Evolutionary conservation across 2,888 invertebrate species (phyloP).

Genomic region (Nemotelus nigrinus): DNA sequence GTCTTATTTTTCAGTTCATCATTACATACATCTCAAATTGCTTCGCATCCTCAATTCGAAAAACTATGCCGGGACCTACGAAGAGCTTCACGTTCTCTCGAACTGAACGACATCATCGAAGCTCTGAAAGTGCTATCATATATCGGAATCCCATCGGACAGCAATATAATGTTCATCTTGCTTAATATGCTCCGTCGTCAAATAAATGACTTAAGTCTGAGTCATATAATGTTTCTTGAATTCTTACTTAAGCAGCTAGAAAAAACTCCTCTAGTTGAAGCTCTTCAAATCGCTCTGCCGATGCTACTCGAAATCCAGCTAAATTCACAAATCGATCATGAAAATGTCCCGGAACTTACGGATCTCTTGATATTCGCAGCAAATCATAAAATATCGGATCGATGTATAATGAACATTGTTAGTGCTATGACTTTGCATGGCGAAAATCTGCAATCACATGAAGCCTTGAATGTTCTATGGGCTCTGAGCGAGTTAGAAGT

Average conservation of each 20-base stretch:
- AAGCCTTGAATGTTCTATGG: conserved; percentile 69
- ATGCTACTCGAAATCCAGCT: conserved; percentile 74
- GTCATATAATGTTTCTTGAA: conserved; percentile 72
- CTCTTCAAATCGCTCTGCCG: conserved; percentile 73
- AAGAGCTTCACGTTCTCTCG: conserved; percentile 67
- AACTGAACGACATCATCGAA: conserved; percentile 68
- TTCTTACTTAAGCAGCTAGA: conserved; percentile 68
- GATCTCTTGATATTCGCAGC: conserved; percentile 69
- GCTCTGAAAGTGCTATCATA: conserved; percentile 70
- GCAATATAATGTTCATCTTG: conserved; percentile 71
- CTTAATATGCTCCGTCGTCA: conserved; percentile 72
- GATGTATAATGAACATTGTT: conserved; percentile 68
- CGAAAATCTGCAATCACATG: conserved; percentile 64
- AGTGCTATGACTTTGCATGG: conserved; percentile 66
- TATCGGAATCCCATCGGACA: conserved; percentile 69
- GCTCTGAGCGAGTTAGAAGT: conserved; percentile 68
- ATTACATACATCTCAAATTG: conserved; percentile 64
- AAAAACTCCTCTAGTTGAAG: conserved; percentile 70
- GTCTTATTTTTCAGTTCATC: conserved; percentile 57
- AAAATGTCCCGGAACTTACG: conserved; percentile 66
- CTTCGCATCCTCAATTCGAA: conserved; percentile 69
- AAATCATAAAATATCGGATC: conserved; percentile 66
- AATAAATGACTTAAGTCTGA: conserved; percentile 70
- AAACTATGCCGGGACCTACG: conserved; percentile 70
- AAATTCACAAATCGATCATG: conserved; percentile 68